phyloP scores from a whole-genome alignment of 2,797 vertebrate genomes.

The Tapera naevia region DNA sequence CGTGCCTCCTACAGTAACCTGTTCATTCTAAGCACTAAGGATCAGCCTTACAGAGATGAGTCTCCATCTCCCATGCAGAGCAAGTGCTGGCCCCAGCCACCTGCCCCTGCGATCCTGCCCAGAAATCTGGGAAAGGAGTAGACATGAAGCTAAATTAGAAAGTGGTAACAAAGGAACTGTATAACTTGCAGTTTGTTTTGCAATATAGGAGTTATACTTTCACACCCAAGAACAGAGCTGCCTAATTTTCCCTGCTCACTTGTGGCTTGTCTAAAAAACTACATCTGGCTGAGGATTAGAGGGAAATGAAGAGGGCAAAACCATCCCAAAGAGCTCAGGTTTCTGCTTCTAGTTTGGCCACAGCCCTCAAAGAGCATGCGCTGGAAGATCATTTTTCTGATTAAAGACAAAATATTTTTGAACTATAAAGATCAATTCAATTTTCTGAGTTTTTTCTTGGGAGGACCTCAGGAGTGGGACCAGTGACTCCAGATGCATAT shows the following conservation, averaged over 20 bases:
- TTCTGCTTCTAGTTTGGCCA: not conserved
- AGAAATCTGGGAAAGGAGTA: not conserved
- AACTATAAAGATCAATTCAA: not conserved
- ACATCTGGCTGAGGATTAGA: not conserved
- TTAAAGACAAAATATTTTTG: not conserved
- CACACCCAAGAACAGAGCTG: not conserved
- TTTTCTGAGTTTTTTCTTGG: rapidly evolving
- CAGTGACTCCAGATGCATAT: not conserved
- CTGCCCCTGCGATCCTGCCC: rapidly evolving
- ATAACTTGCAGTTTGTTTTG: not conserved
- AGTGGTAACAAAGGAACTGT: not conserved
- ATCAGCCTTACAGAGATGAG: not conserved
- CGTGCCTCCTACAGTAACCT: not conserved
- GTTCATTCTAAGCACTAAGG: not conserved
- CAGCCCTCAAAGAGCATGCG: not conserved
- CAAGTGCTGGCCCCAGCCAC: not conserved
- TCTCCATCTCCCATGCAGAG: not conserved
- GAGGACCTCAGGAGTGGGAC: rapidly evolving
- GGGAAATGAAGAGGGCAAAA: not conserved
- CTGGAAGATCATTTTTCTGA: not conserved
- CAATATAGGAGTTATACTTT: not conserved
- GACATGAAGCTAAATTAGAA: not conserved
- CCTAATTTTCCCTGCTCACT: not conserved
- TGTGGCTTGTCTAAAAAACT: not conserved
- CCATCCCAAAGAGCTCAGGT: not conserved